Base-by-base conservation (phyloP, 2,888 invertebrate genomes). In the Metalampra italica region DNA sequence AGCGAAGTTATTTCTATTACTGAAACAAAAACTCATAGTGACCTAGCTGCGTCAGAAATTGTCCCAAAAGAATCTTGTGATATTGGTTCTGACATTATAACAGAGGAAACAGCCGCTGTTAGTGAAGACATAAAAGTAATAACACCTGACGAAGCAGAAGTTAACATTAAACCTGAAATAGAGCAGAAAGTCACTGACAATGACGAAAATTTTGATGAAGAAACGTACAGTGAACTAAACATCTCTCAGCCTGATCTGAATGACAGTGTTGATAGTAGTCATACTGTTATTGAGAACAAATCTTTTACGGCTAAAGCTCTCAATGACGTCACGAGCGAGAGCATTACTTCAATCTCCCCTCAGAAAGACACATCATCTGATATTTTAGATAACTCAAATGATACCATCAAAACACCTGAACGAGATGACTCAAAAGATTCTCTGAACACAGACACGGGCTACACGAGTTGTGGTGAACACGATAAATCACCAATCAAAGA, bases 221-320 rank as follows among this genome's bases (percentile, higher is more conserved):
- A 43, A 14, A 4, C 12, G 60, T 29, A 50, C 51, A 42, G 44
- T 22, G 69, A 66, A 53, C 46, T 69, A 40, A 60, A 77, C 49
- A 65, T 69, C n/a, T 77, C 78, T 49, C 74, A 68, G 54, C 59
- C 60, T n/a, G 86, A 86, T 51, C 74, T 84, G 8, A 67, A 85
- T 53, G 82, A 76, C 57, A 88, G 86, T 56, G 54, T 79, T 39
- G 81, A 80, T 11, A 88, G 86, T 52, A 77, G 65, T 38, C 70
- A 82, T 49, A 87, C 86, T 1, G 84, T 87, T 2, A 77, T 83
- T 51, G 87, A 87, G 53, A 87, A 85, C 56, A 75, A 72, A 52
- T 78, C 75, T 1, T 78, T 74, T 49, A 74, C 78, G 45, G 58
- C 53, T 11, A 62, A 70, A 40, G 53, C 56, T 12, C 59, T 46